These are phyloP conservation scores for Altica lythri DNA, from an alignment of 2,888 invertebrate species.

Conservation along the genomic window DNA sequence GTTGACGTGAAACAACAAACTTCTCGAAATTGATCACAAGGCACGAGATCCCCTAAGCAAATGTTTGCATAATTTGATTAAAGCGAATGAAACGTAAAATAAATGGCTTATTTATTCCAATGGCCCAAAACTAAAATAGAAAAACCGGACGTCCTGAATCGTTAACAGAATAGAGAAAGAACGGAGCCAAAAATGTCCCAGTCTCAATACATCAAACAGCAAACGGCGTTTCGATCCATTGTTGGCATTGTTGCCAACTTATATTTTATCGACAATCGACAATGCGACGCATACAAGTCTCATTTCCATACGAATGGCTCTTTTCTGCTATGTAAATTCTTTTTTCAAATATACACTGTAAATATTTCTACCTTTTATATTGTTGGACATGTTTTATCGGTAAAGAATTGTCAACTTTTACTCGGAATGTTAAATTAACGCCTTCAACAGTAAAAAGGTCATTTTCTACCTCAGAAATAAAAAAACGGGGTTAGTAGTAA, in stretches of 20 bases:
- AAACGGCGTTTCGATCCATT: conserved; percentile 48
- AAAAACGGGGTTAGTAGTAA: too few species aligned
- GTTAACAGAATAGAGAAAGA: conserved; percentile 50
- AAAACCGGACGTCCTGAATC: conserved; percentile 56
- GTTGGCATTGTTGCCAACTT: conserved; percentile 56
- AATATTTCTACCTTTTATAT: conserved; percentile 56
- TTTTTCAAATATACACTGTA: conserved; percentile 54
- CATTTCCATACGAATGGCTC: conserved; percentile 58
- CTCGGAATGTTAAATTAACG: conserved; percentile 32
- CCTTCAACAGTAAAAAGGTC: not conserved
- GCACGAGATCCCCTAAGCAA: conserved; percentile 12
- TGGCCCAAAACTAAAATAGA: conserved; percentile 53
- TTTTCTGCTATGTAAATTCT: conserved; percentile 57
- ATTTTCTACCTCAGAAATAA: too few species aligned
- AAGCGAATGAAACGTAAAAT: conserved; percentile 46
- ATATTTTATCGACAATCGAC: conserved; percentile 58
- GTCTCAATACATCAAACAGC: conserved; percentile 53
- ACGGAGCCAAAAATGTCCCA: conserved; percentile 52
- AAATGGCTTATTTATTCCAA: conserved; percentile 54
- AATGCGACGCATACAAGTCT: conserved; percentile 53
- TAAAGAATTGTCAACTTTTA: conserved; percentile 45
- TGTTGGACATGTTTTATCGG: conserved; percentile 50
- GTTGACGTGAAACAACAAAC: conserved; percentile 15
- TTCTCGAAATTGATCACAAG: conserved; percentile 17
- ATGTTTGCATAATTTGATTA: conserved; percentile 37